Conservation (phyloP, 2,888 invertebrate species). For the Sturmia bella region DNA sequence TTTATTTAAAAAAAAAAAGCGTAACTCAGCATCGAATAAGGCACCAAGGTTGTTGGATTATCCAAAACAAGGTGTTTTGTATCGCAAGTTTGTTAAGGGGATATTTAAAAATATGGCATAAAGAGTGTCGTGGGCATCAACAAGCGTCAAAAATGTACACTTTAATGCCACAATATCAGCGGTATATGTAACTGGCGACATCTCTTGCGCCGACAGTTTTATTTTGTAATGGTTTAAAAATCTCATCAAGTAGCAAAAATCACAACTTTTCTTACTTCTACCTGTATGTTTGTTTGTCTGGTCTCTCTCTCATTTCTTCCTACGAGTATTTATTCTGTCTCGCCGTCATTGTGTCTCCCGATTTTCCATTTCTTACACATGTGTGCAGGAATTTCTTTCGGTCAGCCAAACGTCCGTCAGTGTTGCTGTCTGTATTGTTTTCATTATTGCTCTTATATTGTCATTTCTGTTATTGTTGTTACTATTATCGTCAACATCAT, state of each 20-base stretch:
- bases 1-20: too few relatives aligned
- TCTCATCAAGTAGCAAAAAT: not conserved
- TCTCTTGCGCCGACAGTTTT: too few relatives aligned
- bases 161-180: too few relatives aligned
- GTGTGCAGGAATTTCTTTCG: constrained; percentile 3
- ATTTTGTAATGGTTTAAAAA: too few relatives aligned
- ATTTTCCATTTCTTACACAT: constrained; percentile 26
- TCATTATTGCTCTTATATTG: not conserved
- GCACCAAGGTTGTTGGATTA: too few relatives aligned
- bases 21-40: too few relatives aligned
- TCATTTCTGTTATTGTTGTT: constrained; percentile 4
- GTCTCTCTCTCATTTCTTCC: constrained; percentile 2
- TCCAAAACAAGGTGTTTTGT: too few relatives aligned
- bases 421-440: constrained; percentile 7
- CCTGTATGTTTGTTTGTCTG: not conserved
- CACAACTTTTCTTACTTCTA: not conserved
- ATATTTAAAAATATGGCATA: too few relatives aligned
- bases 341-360: constrained; percentile 54
- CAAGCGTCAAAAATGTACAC: too few relatives aligned
- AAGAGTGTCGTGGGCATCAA: too few relatives aligned
- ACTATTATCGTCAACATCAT: constrained; percentile 59
- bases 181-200: too few relatives aligned
- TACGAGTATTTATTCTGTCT: constrained; percentile 2
- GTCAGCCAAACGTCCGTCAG: not conserved
- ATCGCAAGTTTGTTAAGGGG: too few relatives aligned